A percentile compares a stretch with the other conserved stretches of the same genome.
Conservation (phyloP, 2,113 vertebrate genomes). For the Cyphomyrus discorhynchus region DNA sequence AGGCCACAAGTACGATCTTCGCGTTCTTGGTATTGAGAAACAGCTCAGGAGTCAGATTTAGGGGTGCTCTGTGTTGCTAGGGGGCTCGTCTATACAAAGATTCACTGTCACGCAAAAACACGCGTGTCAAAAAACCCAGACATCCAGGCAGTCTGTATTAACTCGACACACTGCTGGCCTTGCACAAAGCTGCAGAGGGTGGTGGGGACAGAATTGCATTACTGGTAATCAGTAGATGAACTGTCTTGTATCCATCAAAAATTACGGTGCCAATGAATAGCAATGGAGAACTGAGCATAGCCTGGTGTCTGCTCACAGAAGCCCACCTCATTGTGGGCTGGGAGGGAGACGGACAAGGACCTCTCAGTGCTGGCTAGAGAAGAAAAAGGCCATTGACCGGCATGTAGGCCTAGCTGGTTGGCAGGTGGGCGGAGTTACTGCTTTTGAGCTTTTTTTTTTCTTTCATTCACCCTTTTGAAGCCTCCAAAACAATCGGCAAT, state of each 20-base stretch:
- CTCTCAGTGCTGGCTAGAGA: neutral
- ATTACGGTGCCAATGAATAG: slow-evolving; percentile 20
- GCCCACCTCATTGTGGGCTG: neutral
- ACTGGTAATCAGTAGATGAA: neutral
- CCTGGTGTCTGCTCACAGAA: slow-evolving; percentile 10
- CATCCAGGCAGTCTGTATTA: neutral
- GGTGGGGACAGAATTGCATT: neutral
- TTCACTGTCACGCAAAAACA: neutral
- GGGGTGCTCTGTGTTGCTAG: neutral
- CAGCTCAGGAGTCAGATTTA: neutral
- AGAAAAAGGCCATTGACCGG: slow-evolving; percentile 8
- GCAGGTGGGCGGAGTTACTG: neutral
- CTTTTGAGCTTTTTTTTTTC: neutral
- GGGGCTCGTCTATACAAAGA: neutral
- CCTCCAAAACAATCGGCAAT: neutral
- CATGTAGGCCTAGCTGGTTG: neutral
- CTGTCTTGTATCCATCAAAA: neutral
- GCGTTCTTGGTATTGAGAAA: neutral
- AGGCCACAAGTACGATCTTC: neutral
- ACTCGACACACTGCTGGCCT: neutral
- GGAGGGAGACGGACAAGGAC: neutral
- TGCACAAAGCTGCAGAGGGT: neutral
- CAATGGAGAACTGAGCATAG: slow-evolving; percentile 25
- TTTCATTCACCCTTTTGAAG: neutral
- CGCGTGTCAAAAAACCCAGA: neutral